phyloP scores from a whole-genome alignment of 1,140 invertebrate genomes.

The Drosophila orosa region DNA sequence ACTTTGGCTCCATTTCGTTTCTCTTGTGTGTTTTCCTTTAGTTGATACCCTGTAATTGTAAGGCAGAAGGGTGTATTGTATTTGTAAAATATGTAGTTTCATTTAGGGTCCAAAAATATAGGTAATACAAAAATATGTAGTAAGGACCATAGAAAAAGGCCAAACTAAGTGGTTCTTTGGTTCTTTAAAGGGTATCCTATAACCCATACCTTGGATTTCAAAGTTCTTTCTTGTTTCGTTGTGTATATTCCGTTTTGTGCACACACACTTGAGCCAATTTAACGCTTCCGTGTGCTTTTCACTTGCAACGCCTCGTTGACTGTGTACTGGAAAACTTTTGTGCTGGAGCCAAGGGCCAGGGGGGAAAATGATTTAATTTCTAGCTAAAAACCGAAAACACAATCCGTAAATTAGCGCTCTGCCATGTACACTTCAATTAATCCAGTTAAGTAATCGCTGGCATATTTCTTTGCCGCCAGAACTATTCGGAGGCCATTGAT shows the following conservation, averaged over 20 bases:
- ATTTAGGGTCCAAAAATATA: neutral
- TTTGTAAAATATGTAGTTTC: neutral
- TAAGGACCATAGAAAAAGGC: neutral
- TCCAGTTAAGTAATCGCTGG: slow-evolving; percentile 37
- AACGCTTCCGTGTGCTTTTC: slow-evolving; percentile 77
- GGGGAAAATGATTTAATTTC: slow-evolving; percentile 36
- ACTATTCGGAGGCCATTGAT: slow-evolving; percentile 48
- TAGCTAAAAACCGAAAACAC: slow-evolving; percentile 36
- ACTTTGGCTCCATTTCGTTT: slow-evolving; percentile 31
- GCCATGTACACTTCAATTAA: slow-evolving; percentile 45
- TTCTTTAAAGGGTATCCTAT: neutral
- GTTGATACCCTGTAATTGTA: neutral
- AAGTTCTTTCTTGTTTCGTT: slow-evolving; percentile 8
- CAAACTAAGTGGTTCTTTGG: neutral
- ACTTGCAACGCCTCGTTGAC: slow-evolving; percentile 58
- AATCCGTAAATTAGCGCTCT: slow-evolving; percentile 29
- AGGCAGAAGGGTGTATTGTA: neutral
- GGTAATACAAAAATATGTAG: neutral
- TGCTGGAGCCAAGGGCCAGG: neutral
- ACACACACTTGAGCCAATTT: slow-evolving; percentile 74
- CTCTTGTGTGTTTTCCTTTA: slow-evolving; percentile 6
- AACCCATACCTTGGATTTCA: rapidly evolving
- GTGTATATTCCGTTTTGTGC: slow-evolving; percentile 30
- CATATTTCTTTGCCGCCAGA: slow-evolving; percentile 22
- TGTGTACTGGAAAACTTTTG: slow-evolving; percentile 28